Percentiles rank a stretch among this genome's conserved stretches.
These are phyloP conservation scores for Centropristis striata DNA, from an alignment of 2,113 vertebrate species.

Conservation along the genomic window DNA sequence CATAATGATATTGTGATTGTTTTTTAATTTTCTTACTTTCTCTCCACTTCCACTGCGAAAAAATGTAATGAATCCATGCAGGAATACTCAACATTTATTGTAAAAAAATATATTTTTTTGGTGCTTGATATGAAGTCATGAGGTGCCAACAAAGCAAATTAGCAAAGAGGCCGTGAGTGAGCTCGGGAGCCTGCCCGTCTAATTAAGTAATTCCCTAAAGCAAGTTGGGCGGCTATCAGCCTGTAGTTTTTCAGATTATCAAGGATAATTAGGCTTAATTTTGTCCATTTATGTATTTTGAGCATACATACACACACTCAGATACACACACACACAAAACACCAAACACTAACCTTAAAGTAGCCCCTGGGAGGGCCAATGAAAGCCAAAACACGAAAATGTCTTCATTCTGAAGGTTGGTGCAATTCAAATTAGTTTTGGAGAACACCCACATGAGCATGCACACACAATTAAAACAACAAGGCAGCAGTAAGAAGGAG, in stretches of 20 bases:
- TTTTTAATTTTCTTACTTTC: conserved; percentile 32
- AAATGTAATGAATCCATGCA: conserved; percentile 42
- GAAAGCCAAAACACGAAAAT: conserved; percentile 3
- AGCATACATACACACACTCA: not conserved
- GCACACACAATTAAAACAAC: not conserved
- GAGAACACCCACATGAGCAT: not conserved
- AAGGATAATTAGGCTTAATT: conserved; percentile 60
- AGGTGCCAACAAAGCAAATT: conserved; percentile 62
- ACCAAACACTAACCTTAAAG: conserved; percentile 20
- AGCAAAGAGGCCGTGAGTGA: conserved; percentile 33
- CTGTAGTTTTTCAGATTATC: conserved; percentile 47
- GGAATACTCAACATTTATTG: conserved; percentile 28
- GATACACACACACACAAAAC: conserved; percentile 5
- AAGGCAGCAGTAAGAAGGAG: not conserved
- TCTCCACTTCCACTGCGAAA: not conserved
- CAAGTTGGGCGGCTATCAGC: conserved; percentile 36
- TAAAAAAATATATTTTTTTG: conserved; percentile 15
- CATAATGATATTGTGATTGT: conserved; percentile 34
- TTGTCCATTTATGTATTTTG: conserved; percentile 53
- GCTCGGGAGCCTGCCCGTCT: conserved; percentile 59
- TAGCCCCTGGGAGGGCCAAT: not conserved
- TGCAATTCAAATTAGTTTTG: not conserved
- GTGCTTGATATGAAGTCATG: conserved; percentile 56
- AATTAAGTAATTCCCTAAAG: conserved; percentile 72
- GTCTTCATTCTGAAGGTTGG: conserved; percentile 1